Base-by-base conservation (phyloP, 1,140 invertebrate genomes). In the Pristionchus pacificus region DNA sequence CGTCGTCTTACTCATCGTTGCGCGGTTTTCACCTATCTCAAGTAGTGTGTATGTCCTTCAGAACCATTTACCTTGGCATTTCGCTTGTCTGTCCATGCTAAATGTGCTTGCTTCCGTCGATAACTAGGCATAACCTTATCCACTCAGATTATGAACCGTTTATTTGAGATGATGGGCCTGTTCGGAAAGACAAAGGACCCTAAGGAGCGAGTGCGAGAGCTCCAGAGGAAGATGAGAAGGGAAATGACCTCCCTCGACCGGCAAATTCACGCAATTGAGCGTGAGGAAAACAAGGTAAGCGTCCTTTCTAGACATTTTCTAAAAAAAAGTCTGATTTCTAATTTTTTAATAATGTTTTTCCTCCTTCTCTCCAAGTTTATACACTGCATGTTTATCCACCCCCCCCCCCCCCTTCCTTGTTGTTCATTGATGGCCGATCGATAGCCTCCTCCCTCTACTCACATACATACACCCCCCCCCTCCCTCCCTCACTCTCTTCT, bases 281-380 rank as follows among this genome's bases (percentile, higher is more conserved):
- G 93, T 60, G 96, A 98, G 87, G 95, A 99, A 86, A 93, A 96
- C 68, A 98, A 98, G 77, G 92, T 83, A 25, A 24, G 33, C 57
- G 24, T 61, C 13, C 24, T 24, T 13, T 61, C n/a, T 14, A 61
- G 13, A n/a, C n/a, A n/a, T n/a, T n/a, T n/a, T n/a, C n/a, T n/a
- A n/a, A n/a, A n/a, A n/a, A n/a, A n/a, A n/a, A n/a, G 38, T 49
- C 38, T 61, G n/a, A 59, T 24, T 10, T 55, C 13, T 6, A 65
- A 31, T 74, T 74, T 15, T 76, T 57, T 30, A 6, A 6, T 66
- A 1, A 64, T 6, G 58, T 27, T 62, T 33, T 3, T n/a, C n/a
- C n/a, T n/a, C n/a, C n/a, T n/a, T n/a, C n/a, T n/a, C n/a, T n/a
- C n/a, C n/a, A n/a, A n/a, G n/a, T n/a, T n/a, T n/a, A n/a, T n/a